Conservation (phyloP, 1,140 invertebrate species). For the Venturia canescens region DNA sequence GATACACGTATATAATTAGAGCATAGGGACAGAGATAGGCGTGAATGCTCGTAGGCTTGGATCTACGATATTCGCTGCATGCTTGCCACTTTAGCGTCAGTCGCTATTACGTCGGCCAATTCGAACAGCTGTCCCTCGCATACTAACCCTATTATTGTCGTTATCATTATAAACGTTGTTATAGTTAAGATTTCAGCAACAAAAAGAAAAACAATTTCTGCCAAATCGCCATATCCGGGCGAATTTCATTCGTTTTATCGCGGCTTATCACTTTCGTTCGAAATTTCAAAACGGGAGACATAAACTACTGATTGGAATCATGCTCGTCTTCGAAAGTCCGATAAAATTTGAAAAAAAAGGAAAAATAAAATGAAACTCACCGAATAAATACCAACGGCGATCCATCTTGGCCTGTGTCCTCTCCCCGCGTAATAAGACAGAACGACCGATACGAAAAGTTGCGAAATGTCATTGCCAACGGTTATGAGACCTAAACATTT, state of each 20-base stretch:
- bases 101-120: constrained; percentile 35
- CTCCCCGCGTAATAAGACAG: constrained; percentile 83
- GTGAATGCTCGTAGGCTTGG: constrained; percentile 27
- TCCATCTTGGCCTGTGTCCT: constrained; percentile 84
- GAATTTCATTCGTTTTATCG: no score
- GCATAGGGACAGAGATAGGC: constrained; percentile 18
- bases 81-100: constrained; percentile 40
- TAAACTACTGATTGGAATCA: background rate
- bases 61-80: constrained; percentile 36
- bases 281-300: background rate
- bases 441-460: constrained; percentile 79
- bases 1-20: background rate
- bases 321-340: no score
- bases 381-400: constrained; percentile 83
- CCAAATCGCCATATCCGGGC: background rate
- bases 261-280: no score
- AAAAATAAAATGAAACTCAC: constrained; percentile 66
- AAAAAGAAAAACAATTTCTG: background rate
- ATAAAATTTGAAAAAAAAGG: no score
- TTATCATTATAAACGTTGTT: constrained; percentile 5
- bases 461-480: constrained; percentile 83
- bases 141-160: constrained; percentile 4
- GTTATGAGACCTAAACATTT: constrained; percentile 80
- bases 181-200: background rate
- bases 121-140: constrained; percentile 40